Evolutionary conservation across 2,888 invertebrate genomes (phyloP).

Genomic region (Acanthococcus lagerstroemiae): DNA sequence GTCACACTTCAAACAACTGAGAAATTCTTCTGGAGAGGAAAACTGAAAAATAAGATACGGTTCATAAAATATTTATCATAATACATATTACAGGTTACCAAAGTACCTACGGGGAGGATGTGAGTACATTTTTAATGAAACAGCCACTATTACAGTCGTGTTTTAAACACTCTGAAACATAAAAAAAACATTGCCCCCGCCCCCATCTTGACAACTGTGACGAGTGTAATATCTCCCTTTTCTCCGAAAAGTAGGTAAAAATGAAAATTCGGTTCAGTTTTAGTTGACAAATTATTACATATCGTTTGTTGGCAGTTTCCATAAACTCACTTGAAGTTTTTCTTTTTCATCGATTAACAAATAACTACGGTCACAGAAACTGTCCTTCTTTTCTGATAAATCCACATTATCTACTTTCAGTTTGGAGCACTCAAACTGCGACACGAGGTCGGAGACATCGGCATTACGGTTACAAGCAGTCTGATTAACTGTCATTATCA

Average conservation of each 20-base stretch:
- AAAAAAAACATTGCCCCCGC: too few species aligned
- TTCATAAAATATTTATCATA: background rate
- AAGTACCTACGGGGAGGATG: too few species aligned
- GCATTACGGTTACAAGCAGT: background rate
- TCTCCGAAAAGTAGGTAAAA: too few species aligned
- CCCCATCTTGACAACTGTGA: too few species aligned
- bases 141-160: too few species aligned
- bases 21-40: conserved; percentile 47
- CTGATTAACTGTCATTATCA: conserved; percentile 32
- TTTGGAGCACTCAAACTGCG: conserved; percentile 8
- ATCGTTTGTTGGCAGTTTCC: too few species aligned
- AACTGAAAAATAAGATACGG: conserved; percentile 4
- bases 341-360: conserved; percentile 54
- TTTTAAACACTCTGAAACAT: too few species aligned
- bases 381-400: conserved; percentile 39
- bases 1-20: conserved; percentile 44
- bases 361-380: conserved; percentile 49
- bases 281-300: too few species aligned
- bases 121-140: too few species aligned
- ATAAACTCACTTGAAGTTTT: conserved; percentile 50
- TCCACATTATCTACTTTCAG: conserved; percentile 7
- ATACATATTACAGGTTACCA: background rate
- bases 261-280: too few species aligned
- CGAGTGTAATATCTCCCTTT: too few species aligned
- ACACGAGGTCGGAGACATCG: background rate